phyloP scores from a whole-genome alignment of 2,797 vertebrate species.

The Poecilia wingei region DNA sequence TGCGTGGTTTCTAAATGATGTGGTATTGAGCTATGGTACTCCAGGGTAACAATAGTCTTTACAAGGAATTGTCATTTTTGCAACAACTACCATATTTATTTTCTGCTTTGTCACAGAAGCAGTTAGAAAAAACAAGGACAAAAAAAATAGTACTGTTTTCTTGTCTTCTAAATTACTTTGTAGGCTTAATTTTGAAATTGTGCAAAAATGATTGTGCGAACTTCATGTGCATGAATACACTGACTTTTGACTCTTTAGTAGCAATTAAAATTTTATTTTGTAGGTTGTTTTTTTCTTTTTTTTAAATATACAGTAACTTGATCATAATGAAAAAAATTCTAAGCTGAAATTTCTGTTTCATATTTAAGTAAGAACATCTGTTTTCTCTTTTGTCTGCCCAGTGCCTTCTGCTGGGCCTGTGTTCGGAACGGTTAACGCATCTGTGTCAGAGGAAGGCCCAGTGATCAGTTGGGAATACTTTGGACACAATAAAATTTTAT shows the following conservation, averaged over 20 bases:
- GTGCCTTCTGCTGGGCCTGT: constrained; percentile 84
- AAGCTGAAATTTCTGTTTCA: background rate
- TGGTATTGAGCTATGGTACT: background rate
- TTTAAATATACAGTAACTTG: background rate
- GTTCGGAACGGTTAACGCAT: constrained; percentile 88
- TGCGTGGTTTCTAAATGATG: background rate
- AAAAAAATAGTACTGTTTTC: background rate
- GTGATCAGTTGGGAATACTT: constrained; percentile 95
- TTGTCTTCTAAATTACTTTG: background rate
- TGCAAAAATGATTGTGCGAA: background rate
- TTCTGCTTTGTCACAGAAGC: background rate
- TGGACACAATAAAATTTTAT: constrained; percentile 91
- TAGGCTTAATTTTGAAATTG: background rate
- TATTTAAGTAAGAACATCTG: constrained; percentile 40
- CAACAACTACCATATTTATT: background rate
- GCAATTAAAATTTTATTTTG: constrained; percentile 1
- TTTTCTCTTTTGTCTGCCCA: constrained; percentile 80
- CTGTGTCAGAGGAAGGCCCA: constrained; percentile 87
- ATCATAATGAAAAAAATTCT: background rate
- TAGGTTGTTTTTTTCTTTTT: no score
- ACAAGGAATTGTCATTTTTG: constrained; percentile 38
- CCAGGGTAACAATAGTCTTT: background rate
- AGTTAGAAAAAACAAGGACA: background rate
- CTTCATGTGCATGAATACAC: background rate
- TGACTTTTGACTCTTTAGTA: background rate